Percentiles rank a stretch among this genome's conserved stretches.
Evolutionary conservation across 1,140 invertebrate genomes (phyloP).

Genomic region (Hylaeus volcanicus): DNA sequence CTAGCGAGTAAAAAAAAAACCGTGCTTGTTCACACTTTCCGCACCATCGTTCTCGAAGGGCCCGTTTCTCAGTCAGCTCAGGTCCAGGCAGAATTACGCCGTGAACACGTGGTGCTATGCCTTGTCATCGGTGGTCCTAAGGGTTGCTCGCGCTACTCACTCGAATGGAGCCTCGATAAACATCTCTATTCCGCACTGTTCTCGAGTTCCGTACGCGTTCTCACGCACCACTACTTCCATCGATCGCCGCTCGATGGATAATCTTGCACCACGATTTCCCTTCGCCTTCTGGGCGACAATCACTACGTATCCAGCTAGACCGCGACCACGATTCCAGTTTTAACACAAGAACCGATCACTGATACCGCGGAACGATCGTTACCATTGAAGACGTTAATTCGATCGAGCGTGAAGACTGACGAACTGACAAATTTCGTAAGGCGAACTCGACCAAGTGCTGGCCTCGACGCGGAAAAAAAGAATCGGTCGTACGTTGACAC

Average conservation of each 20-base stretch:
- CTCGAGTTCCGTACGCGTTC: conserved; percentile 15
- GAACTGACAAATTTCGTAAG: too few species aligned
- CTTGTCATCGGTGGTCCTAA: conserved; percentile 39
- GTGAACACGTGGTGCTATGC: conserved; percentile 49
- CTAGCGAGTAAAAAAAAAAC: neutral
- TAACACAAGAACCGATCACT: neutral
- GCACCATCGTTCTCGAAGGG: conserved; percentile 25
- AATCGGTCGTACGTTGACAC: too few species aligned
- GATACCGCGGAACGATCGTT: neutral
- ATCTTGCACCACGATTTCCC: conserved; percentile 20
- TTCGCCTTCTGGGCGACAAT: neutral
- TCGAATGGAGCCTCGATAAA: neutral
- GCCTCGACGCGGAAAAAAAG: too few species aligned
- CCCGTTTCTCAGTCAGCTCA: neutral
- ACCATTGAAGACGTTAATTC: too few species aligned
- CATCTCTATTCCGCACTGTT: conserved; percentile 17
- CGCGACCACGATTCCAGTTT: neutral
- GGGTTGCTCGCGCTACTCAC: conserved; percentile 24
- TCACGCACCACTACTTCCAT: conserved; percentile 47
- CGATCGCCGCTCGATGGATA: conserved; percentile 8
- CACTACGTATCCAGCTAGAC: neutral
- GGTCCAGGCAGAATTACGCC: neutral
- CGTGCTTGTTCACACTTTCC: conserved; percentile 36
- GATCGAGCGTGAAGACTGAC: too few species aligned
- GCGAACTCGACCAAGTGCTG: too few species aligned